phyloP scores from a whole-genome alignment of 2,113 vertebrate species.

The Haplochromis burtoni region DNA sequence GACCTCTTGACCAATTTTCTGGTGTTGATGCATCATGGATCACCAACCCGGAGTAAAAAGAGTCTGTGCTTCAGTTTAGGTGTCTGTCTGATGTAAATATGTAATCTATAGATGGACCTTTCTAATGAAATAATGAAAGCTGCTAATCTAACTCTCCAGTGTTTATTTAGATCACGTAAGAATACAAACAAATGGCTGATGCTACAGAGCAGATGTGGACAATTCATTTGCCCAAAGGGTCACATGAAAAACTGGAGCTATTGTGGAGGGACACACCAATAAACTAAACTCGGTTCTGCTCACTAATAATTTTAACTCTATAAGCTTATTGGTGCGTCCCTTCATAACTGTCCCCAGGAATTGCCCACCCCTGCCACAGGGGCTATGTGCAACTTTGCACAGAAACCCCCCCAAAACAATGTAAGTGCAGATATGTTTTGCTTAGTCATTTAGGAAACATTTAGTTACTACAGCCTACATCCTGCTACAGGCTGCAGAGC shows the following conservation, averaged over 20 bases:
- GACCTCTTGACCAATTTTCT: not conserved
- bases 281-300: accelerated
- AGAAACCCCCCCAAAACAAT: not conserved
- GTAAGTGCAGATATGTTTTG: not conserved
- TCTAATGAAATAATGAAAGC: not conserved
- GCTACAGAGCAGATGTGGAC: not conserved
- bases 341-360: not conserved
- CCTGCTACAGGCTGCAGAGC: not conserved
- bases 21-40: not conserved
- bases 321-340: accelerated
- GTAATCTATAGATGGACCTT: not conserved
- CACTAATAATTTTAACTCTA: accelerated
- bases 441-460: not conserved
- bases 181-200: not conserved
- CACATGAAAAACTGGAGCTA: not conserved
- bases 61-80: accelerated
- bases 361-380: not conserved
- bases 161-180: not conserved
- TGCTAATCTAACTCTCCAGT: not conserved
- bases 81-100: not conserved
- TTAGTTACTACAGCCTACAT: not conserved
- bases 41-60: accelerated
- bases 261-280: not conserved
- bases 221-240: not conserved
- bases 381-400: not conserved